Conservation (phyloP, 2,113 vertebrate species). For the Atlantisia rogersi region DNA sequence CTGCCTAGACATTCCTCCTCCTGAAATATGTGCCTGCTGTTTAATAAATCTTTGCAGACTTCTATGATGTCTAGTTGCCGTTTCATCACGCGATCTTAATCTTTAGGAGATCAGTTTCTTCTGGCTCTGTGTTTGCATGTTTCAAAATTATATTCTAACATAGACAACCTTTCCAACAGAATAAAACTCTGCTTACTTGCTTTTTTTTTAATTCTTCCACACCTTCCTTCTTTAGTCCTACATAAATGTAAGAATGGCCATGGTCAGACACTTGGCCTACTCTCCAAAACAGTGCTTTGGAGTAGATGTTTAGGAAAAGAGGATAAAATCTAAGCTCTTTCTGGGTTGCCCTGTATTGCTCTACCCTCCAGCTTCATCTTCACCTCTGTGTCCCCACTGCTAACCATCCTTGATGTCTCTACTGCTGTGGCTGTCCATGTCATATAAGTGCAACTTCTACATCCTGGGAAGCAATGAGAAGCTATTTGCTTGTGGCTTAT, state of each 20-base stretch:
- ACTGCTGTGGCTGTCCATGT: neutral
- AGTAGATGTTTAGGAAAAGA: neutral
- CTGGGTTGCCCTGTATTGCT: neutral
- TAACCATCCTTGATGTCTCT: neutral
- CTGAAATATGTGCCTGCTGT: neutral
- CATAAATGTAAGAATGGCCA: neutral
- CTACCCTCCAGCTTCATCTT: neutral
- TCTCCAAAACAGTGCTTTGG: neutral
- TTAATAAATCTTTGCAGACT: neutral
- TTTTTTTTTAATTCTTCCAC: neutral
- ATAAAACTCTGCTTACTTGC: neutral
- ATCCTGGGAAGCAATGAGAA: neutral
- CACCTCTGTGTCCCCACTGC: neutral
- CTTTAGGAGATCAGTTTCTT: neutral
- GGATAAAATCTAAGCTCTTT: neutral
- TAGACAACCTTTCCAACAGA: neutral
- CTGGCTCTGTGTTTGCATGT: neutral
- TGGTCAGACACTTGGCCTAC: neutral
- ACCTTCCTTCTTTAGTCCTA: neutral
- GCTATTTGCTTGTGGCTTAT: neutral
- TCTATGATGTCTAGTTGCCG: neutral
- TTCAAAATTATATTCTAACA: neutral
- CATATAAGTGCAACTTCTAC: neutral
- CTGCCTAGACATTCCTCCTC: neutral
- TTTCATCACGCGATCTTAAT: neutral